These are phyloP conservation scores for Oceanites oceanicus DNA, from an alignment of 2,113 vertebrate genomes.

Conservation along the genomic window DNA sequence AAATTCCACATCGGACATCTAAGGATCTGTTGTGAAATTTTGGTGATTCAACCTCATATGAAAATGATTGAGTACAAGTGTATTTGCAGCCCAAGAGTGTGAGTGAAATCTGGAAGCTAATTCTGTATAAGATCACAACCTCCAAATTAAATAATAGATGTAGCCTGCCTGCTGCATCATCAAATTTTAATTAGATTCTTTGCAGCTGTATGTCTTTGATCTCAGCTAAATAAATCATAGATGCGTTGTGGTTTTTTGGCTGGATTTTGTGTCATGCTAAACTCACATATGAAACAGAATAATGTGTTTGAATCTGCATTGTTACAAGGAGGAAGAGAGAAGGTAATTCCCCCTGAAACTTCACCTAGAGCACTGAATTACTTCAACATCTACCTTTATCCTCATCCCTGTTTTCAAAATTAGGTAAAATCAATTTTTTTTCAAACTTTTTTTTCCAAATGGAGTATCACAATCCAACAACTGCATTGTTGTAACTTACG, in stretches of 20 bases:
- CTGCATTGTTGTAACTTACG: neutral
- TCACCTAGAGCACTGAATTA: neutral
- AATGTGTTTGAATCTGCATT: neutral
- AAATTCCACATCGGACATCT: neutral
- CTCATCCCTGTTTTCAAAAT: neutral
- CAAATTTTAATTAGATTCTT: conserved; percentile 70
- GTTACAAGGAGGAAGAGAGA: neutral
- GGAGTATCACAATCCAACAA: no score
- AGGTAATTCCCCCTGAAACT: neutral
- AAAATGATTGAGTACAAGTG: neutral
- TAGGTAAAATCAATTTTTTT: neutral
- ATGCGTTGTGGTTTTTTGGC: neutral
- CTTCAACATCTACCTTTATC: neutral
- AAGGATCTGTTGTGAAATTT: neutral
- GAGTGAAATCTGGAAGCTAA: conserved; percentile 43
- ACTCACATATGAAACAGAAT: conserved; percentile 39
- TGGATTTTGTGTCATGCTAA: conserved; percentile 39
- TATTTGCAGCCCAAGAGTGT: neutral
- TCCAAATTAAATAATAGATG: conserved; percentile 70
- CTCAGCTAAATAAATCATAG: conserved; percentile 68
- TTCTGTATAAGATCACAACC: conserved; percentile 63
- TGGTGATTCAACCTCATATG: neutral
- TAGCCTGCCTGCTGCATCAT: conserved; percentile 58
- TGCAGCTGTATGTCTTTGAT: conserved; percentile 60
- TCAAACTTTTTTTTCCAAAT: neutral